Conservation (phyloP, 2,888 invertebrate species). For the Prionchulus punctatus region DNA sequence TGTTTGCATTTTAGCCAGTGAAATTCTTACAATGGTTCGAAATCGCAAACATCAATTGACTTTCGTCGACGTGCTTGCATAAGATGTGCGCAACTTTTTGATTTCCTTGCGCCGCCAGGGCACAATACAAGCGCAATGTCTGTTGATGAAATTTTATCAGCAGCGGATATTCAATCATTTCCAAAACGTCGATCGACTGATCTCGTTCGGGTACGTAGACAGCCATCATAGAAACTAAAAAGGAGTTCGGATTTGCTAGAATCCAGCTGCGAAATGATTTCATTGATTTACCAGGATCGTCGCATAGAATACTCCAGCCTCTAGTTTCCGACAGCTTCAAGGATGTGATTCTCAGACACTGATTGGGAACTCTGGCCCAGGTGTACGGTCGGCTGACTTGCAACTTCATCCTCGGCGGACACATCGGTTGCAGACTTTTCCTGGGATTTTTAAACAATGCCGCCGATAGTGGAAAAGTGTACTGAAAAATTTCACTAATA, state of each 20-base stretch:
- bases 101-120: conserved; percentile 70
- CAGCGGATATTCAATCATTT: conserved; percentile 65
- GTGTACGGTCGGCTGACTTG: conserved; percentile 82
- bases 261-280: too few relatives aligned
- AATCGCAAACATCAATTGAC: conserved; percentile 87
- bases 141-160: conserved; percentile 74
- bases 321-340: conserved; percentile 87
- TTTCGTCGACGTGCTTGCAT: conserved; percentile 89
- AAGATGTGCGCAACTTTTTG: conserved; percentile 70
- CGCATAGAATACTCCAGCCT: conserved; percentile 98
- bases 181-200: conserved; percentile 85
- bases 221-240: conserved; percentile 80
- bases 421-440: conserved; percentile 68
- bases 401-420: conserved; percentile 43
- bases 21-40: conserved; percentile 69
- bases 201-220: conserved; percentile 97
- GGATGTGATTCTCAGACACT: conserved; percentile 78
- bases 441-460: conserved; percentile 86
- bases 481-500: too few relatives aligned
- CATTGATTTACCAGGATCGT: conserved; percentile 61
- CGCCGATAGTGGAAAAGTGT: conserved; percentile 80
- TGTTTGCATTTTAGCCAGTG: too few relatives aligned
- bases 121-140: conserved; percentile 83
- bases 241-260: too few relatives aligned
- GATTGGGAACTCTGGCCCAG: conserved; percentile 95